Percentiles rank a stretch among this genome's conserved stretches.
Conservation (phyloP, 2,888 invertebrate species). For the Lasioglossum marginatum region DNA sequence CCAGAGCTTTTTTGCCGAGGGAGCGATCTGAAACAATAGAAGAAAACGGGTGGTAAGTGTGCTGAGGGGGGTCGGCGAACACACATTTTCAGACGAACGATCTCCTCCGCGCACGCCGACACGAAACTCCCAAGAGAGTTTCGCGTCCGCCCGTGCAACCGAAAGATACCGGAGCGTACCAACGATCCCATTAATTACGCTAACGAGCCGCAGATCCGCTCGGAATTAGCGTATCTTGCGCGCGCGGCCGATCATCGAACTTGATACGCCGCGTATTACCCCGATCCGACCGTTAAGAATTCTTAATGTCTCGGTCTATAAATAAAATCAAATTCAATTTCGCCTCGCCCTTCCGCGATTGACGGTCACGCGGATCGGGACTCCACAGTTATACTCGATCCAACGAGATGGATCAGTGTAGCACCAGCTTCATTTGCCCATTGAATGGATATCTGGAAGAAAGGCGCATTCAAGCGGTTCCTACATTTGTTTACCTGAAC, state of each 20-base stretch:
- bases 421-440: background rate
- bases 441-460: background rate
- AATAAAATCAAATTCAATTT: background rate
- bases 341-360: background rate
- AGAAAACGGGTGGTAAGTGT: slow-evolving; percentile 71
- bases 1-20: slow-evolving; percentile 97
- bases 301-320: background rate
- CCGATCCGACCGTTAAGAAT: background rate
- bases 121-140: slow-evolving; percentile 50
- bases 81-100: slow-evolving; percentile 32
- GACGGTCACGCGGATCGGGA: background rate
- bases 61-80: slow-evolving; percentile 63
- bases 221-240: slow-evolving; percentile 33
- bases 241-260: background rate
- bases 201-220: slow-evolving; percentile 44
- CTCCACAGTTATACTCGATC: background rate
- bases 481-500: too few species aligned
- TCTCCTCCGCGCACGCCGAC: slow-evolving; percentile 14
- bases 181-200: slow-evolving; percentile 51
- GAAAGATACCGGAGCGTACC: slow-evolving; percentile 23
- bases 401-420: background rate
- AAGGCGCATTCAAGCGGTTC: too few species aligned
- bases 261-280: background rate
- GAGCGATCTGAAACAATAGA: slow-evolving; percentile 91
- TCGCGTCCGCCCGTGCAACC: background rate